Evolutionary conservation across 2,797 vertebrate genomes (phyloP).

Genomic region (Huso huso): DNA sequence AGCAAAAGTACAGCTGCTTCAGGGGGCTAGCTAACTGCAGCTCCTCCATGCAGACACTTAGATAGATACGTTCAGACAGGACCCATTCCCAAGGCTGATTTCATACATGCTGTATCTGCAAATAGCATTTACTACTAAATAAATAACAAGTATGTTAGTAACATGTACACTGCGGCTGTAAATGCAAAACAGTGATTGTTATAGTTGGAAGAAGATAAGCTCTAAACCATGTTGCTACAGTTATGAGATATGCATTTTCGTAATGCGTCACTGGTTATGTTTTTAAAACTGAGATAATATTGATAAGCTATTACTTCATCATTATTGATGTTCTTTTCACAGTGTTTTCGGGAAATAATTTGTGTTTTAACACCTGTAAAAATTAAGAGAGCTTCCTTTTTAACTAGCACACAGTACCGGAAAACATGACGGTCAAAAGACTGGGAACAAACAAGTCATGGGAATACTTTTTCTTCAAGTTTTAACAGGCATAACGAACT

Average conservation of each 20-base stretch:
- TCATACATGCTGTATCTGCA: too few relatives aligned
- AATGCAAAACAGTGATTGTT: too few relatives aligned
- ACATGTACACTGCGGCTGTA: too few relatives aligned
- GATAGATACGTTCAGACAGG: too few relatives aligned
- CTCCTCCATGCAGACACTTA: too few relatives aligned
- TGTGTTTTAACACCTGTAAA: constrained; percentile 8
- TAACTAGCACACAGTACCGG: background rate
- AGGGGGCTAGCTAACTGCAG: constrained; percentile 21
- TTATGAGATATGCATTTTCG: too few relatives aligned
- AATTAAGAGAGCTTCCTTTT: background rate
- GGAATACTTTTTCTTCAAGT: background rate
- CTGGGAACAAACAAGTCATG: background rate
- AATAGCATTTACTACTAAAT: too few relatives aligned
- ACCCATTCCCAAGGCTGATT: too few relatives aligned
- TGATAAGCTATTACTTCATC: background rate
- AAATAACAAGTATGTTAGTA: too few relatives aligned
- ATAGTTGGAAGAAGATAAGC: too few relatives aligned
- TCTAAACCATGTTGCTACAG: too few relatives aligned
- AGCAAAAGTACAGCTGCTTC: constrained; percentile 39
- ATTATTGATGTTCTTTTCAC: background rate
- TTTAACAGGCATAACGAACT: background rate
- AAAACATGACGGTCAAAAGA: background rate
- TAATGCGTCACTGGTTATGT: background rate
- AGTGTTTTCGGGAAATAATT: background rate
- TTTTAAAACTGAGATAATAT: constrained; percentile 3